These are phyloP conservation scores for Poeciliopsis occidentalis DNA, from an alignment of 2,113 vertebrate species.

Conservation along the genomic window DNA sequence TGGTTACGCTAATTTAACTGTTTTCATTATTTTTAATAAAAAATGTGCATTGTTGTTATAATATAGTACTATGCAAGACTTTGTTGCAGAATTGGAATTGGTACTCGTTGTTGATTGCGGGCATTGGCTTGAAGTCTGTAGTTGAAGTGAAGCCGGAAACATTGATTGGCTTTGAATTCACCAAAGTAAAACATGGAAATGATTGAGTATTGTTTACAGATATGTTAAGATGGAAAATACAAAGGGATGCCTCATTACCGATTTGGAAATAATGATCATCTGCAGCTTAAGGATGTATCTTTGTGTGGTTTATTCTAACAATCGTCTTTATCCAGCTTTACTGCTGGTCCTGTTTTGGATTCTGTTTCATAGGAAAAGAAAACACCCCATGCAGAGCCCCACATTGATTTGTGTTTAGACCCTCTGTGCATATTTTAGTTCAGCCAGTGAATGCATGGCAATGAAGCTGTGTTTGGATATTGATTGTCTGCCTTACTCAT, in stretches of 20 bases:
- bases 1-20: not conserved
- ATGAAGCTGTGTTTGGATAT: conserved; percentile 64
- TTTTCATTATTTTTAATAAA: not conserved
- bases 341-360: not conserved
- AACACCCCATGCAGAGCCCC: conserved; percentile 16
- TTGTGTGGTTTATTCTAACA: not conserved
- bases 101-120: not conserved
- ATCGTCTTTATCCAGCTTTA: not conserved
- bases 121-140: not conserved
- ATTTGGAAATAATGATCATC: not conserved
- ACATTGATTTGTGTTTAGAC: conserved; percentile 42
- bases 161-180: not conserved
- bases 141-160: not conserved
- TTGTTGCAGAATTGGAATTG: not conserved
- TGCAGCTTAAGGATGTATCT: not conserved
- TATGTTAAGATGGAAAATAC: not conserved
- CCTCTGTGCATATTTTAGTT: conserved; percentile 38
- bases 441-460: conserved; percentile 53
- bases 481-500: conserved; percentile 59
- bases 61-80: not conserved
- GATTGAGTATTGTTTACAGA: not conserved
- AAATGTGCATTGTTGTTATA: not conserved
- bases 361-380: conserved; percentile 8
- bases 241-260: not conserved
- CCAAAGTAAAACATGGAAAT: not conserved